phyloP scores from a whole-genome alignment of 2,888 invertebrate species.

The Microchrysa polita region DNA sequence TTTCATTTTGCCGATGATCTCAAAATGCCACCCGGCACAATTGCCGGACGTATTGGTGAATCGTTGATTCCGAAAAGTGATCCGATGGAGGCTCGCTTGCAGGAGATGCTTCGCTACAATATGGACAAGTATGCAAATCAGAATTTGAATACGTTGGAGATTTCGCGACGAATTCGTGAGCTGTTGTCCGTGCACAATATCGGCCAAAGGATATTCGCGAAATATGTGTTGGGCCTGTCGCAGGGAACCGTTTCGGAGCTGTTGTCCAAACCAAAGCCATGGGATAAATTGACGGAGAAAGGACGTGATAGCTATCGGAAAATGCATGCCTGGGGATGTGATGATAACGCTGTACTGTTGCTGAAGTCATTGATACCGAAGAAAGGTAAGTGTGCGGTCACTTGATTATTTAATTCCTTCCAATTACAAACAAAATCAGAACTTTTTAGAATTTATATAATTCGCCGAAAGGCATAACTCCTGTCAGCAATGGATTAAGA shows the following conservation, averaged over 20 bases:
- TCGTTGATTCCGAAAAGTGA: conserved; percentile 92
- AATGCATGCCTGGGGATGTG: conserved; percentile 99
- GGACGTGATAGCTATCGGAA: conserved; percentile 98
- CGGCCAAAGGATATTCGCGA: conserved; percentile 97
- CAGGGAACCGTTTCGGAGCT: conserved; percentile 99
- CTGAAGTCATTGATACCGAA: conserved; percentile 98
- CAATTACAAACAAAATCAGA: conserved; percentile 14
- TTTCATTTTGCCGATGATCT: conserved; percentile 87
- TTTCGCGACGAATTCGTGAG: conserved; percentile 92
- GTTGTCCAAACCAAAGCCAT: conserved; percentile 98
- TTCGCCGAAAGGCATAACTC: neutral
- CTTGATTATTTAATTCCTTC: conserved; percentile 44
- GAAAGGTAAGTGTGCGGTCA: conserved; percentile 82
- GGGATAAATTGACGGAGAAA: conserved; percentile 99
- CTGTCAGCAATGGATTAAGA: conserved; percentile 1
- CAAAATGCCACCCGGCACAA: conserved; percentile 81
- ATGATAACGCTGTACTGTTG: conserved; percentile 95
- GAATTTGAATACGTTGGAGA: conserved; percentile 93
- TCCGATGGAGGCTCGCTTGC: conserved; percentile 91
- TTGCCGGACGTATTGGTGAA: conserved; percentile 86
- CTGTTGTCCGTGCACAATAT: conserved; percentile 96
- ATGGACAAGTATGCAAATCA: conserved; percentile 96
- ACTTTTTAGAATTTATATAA: conserved; percentile 36
- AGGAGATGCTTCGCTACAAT: conserved; percentile 93
- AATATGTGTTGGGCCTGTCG: conserved; percentile 94